Percentiles rank a stretch among this genome's conserved stretches.
These are phyloP conservation scores for Micronycteris hirsuta DNA, from an alignment of 2,113 vertebrate species.

Conservation along the genomic window DNA sequence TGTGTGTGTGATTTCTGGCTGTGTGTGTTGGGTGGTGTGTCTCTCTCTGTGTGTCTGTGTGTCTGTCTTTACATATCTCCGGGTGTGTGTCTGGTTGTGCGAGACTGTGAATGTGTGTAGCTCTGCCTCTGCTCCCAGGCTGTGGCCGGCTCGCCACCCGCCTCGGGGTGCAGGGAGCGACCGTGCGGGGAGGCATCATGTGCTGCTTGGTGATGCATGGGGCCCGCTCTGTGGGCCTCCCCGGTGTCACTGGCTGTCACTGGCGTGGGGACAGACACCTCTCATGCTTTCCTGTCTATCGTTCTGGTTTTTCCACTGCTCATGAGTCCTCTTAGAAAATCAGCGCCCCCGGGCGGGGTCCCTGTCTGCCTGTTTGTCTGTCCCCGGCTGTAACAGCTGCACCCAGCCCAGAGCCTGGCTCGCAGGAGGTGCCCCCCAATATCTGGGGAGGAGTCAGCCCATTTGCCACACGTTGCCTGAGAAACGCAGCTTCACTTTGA, in stretches of 20 bases:
- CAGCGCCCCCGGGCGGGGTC: neutral
- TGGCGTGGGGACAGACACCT: fast-evolving
- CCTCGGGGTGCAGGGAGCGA: fast-evolving
- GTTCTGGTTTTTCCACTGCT: neutral
- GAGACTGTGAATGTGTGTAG: fast-evolving
- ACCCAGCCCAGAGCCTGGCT: neutral
- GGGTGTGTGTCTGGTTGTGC: neutral
- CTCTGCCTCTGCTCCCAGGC: fast-evolving
- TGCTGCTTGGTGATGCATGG: fast-evolving
- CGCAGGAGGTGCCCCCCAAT: too few relatives aligned
- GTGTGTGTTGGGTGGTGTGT: neutral
- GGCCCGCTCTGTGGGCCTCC: fast-evolving
- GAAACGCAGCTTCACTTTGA: neutral
- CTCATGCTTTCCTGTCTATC: fast-evolving
- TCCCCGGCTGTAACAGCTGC: neutral
- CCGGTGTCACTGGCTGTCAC: fast-evolving
- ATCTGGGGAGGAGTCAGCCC: neutral
- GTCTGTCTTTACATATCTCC: too few relatives aligned
- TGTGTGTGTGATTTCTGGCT: neutral
- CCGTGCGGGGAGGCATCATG: fast-evolving
- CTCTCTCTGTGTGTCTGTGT: too few relatives aligned
- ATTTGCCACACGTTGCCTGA: fast-evolving
- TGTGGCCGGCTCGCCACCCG: fast-evolving
- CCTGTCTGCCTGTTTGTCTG: neutral
- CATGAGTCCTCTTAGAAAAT: neutral